phyloP scores from a whole-genome alignment of 1,140 invertebrate species.

The Planococcus citri region DNA sequence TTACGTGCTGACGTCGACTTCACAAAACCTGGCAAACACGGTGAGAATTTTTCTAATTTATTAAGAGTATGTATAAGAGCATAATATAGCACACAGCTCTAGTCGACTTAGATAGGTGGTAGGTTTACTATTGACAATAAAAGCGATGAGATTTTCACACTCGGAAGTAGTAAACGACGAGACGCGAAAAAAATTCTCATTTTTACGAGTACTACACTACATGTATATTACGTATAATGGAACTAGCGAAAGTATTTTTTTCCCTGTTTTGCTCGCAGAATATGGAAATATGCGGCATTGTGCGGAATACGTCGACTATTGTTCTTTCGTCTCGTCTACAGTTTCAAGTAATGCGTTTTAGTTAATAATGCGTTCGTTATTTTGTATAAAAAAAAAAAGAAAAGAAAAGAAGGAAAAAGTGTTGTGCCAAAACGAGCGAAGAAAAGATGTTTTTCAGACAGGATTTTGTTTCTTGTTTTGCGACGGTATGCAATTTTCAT shows the following conservation, averaged over 20 bases:
- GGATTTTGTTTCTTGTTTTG: not conserved
- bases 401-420: too few species aligned
- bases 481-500: too few species aligned
- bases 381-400: too few species aligned
- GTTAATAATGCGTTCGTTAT: not conserved
- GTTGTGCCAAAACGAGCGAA: not conserved
- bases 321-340: not conserved
- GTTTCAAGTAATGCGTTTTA: conserved; percentile 10
- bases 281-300: not conserved
- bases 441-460: not conserved
- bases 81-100: too few species aligned
- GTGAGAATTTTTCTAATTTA: conserved; percentile 6
- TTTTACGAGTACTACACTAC: too few species aligned
- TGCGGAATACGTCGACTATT: not conserved
- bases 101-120: too few species aligned
- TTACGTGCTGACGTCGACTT: not conserved
- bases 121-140: too few species aligned
- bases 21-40: not conserved
- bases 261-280: not conserved
- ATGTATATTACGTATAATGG: not conserved
- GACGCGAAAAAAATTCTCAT: not conserved
- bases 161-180: not conserved
- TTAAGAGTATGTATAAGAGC: too few species aligned
- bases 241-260: not conserved
- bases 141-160: not conserved